Percentiles rank a stretch among this genome's conserved stretches.
These are phyloP conservation scores for Lysiphlebus fabarum DNA, from an alignment of 1,140 invertebrate species.

Conservation along the genomic window DNA sequence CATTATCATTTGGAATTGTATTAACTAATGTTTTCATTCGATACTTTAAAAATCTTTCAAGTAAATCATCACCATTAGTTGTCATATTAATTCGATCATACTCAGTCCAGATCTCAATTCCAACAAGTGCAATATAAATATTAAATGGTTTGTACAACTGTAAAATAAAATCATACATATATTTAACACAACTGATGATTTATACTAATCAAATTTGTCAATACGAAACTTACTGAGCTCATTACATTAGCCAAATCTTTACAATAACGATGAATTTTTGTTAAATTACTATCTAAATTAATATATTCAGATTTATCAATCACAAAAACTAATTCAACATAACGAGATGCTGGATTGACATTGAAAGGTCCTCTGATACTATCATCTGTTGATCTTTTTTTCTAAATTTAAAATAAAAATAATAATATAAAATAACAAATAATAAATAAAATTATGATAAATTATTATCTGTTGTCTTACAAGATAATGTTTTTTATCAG, in stretches of 20 bases:
- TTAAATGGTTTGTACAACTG: conserved; percentile 89
- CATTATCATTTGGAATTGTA: conserved; percentile 95
- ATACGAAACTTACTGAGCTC: conserved; percentile 77
- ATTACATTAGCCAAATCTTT: conserved; percentile 95
- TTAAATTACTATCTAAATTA: conserved; percentile 67
- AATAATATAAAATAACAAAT: not conserved
- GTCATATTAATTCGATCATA: conserved; percentile 78
- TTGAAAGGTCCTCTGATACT: conserved; percentile 80
- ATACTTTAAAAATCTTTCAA: conserved; percentile 87
- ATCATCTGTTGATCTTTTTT: conserved; percentile 63
- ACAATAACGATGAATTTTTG: conserved; percentile 72
- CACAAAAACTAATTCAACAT: conserved; percentile 89
- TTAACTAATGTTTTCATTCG: conserved; percentile 73
- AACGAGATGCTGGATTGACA: conserved; percentile 79
- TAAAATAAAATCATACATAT: conserved; percentile 37
- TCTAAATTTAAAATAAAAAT: conserved; percentile 45
- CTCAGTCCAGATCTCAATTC: conserved; percentile 92
- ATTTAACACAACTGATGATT: conserved; percentile 12
- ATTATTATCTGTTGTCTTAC: conserved; percentile 32
- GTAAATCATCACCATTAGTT: conserved; percentile 78
- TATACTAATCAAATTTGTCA: no score
- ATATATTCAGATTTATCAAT: conserved; percentile 83
- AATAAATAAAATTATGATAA: conserved; percentile 12
- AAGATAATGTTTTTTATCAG: conserved; percentile 34
- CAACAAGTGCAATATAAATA: conserved; percentile 91